Conservation (phyloP, 2,113 vertebrate species). For the Lophura nycthemera region DNA sequence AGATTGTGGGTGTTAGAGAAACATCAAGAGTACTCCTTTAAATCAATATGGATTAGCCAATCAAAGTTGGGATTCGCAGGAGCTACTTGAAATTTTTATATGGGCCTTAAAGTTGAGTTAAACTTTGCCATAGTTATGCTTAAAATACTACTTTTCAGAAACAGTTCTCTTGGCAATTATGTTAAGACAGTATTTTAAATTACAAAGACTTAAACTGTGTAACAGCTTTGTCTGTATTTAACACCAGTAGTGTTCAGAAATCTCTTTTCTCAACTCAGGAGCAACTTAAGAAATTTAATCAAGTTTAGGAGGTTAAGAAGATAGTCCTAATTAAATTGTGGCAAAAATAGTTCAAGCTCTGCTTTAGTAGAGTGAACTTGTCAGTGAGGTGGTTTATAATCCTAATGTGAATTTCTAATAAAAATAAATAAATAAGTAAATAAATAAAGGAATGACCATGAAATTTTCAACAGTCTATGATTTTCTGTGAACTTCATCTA, state of each 20-base stretch:
- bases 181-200: background rate
- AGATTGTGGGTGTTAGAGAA: background rate
- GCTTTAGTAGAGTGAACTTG: background rate
- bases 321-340: background rate
- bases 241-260: background rate
- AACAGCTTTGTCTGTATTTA: background rate
- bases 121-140: background rate
- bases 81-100: background rate
- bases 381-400: background rate
- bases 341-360: background rate
- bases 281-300: background rate
- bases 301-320: background rate
- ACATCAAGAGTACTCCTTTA: background rate
- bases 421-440: background rate
- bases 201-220: background rate
- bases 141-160: background rate
- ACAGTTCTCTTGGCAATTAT: background rate
- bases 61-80: background rate
- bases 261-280: background rate
- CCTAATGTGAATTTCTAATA: background rate
- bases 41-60: background rate
- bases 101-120: rapidly evolving
- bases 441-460: background rate
- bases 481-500: background rate
- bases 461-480: background rate